phyloP scores from a whole-genome alignment of 1,140 invertebrate genomes.

The Bombus confusus region DNA sequence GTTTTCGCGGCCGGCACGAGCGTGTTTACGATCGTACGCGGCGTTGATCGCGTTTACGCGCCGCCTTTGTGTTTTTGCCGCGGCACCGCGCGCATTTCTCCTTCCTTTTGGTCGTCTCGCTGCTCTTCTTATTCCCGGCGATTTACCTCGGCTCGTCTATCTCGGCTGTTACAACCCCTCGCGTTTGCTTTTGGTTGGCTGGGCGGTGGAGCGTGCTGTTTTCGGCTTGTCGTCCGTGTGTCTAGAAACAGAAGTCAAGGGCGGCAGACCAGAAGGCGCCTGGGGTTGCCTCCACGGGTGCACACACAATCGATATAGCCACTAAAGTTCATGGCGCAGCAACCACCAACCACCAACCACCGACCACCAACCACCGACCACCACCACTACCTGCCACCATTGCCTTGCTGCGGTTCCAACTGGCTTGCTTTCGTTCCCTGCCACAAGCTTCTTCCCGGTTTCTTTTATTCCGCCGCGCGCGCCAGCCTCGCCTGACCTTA shows the following conservation, averaged over 20 bases:
- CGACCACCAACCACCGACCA: neutral
- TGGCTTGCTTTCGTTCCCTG: constrained; percentile 3
- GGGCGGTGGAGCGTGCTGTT: constrained; percentile 3
- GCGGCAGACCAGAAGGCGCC: constrained; percentile 78
- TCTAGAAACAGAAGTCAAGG: constrained; percentile 76
- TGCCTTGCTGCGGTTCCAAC: constrained; percentile 5
- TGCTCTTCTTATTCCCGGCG: neutral
- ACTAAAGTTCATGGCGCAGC: constrained; percentile 80
- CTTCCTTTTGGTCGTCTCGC: neutral
- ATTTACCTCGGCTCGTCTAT: neutral
- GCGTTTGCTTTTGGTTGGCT: constrained; percentile 8
- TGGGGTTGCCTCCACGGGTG: constrained; percentile 66
- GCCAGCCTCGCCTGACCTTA: neutral
- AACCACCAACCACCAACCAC: constrained; percentile 46
- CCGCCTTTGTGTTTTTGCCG: too few species aligned
- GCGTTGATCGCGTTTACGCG: too few species aligned
- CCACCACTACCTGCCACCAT: constrained; percentile 27
- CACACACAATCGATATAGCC: constrained; percentile 79
- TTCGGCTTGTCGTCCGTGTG: constrained; percentile 31
- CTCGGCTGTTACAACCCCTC: too few species aligned
- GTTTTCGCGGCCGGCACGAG: constrained; percentile 30
- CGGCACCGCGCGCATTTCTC: neutral
- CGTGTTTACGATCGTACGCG: neutral
- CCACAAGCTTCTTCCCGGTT: neutral
- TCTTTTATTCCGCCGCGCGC: neutral